Evolutionary conservation across 2,797 vertebrate species (phyloP).

Genomic region (Bradypodion ventrale): DNA sequence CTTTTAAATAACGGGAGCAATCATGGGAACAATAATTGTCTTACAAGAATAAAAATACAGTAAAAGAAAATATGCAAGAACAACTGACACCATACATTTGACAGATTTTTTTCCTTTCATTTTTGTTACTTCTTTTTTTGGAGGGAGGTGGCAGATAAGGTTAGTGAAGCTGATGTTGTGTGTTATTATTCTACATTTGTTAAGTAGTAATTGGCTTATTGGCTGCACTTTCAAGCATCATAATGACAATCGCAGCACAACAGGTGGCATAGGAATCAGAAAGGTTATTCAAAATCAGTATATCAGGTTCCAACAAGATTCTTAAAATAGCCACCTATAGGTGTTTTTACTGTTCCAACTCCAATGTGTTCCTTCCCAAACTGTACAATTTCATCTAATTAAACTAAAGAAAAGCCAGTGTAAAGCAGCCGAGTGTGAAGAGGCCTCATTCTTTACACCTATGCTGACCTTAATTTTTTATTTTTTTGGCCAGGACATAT

Average conservation of each 20-base stretch:
- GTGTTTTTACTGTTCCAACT: not conserved
- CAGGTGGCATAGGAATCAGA: not conserved
- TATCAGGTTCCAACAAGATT: not conserved
- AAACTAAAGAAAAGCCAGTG: not conserved
- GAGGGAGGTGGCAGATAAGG: not conserved
- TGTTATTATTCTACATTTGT: not conserved
- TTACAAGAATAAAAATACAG: not conserved
- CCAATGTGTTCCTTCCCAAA: constrained; percentile 1
- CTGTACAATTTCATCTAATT: not conserved
- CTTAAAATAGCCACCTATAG: not conserved
- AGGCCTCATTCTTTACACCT: not conserved
- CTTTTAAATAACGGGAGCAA: not conserved
- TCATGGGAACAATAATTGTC: not conserved
- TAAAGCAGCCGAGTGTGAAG: not conserved
- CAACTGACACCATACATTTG: not conserved
- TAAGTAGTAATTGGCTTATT: not conserved
- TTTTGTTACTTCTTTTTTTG: not conserved
- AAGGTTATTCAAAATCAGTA: not conserved
- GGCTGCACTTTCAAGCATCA: not conserved
- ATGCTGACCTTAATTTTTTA: not conserved
- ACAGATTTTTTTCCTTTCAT: too few species aligned
- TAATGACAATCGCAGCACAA: not conserved
- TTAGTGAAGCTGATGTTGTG: too few species aligned
- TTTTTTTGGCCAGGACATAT: not conserved
- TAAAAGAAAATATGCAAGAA: not conserved